Percentiles rank a stretch among this genome's conserved stretches.
Conservation (phyloP, 2,113 vertebrate species). For the Scomber scombrus region DNA sequence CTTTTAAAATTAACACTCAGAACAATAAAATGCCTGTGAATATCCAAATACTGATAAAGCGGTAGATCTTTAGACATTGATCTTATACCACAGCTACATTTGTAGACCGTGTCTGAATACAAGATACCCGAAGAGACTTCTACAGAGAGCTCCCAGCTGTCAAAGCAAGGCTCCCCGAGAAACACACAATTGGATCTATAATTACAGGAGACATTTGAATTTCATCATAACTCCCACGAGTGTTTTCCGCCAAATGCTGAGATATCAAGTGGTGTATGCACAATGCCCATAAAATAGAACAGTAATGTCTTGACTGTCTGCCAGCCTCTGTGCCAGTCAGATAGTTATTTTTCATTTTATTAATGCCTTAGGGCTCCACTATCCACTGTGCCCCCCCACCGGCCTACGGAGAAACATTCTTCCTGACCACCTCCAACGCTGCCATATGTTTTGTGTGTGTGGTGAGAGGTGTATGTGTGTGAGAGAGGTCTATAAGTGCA, state of each 20-base stretch:
- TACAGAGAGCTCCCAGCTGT: constrained; percentile 43
- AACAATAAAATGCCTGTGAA: neutral
- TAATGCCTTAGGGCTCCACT: constrained; percentile 26
- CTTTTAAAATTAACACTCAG: neutral
- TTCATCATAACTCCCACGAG: constrained; percentile 50
- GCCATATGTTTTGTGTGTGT: constrained; percentile 44
- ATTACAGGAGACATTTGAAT: constrained; percentile 66
- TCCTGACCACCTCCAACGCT: constrained; percentile 46
- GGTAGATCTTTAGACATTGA: neutral
- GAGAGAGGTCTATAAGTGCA: neutral
- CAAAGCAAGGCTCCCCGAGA: constrained; percentile 43
- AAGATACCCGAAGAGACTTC: constrained; percentile 29
- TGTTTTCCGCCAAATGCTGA: constrained; percentile 45
- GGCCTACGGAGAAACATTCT: constrained; percentile 36
- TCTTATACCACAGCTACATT: neutral
- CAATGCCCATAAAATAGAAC: constrained; percentile 45
- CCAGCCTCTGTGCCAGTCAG: constrained; percentile 22
- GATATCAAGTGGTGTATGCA: constrained; percentile 26
- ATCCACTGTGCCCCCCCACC: constrained; percentile 3
- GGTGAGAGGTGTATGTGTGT: constrained; percentile 6
- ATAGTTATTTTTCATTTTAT: constrained; percentile 48
- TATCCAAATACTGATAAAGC: neutral
- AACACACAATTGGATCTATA: constrained; percentile 56
- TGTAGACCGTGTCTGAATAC: constrained; percentile 6
- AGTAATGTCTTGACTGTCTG: constrained; percentile 44